phyloP scores from a whole-genome alignment of 1,140 invertebrate genomes.

The Pteromalus puparum region DNA sequence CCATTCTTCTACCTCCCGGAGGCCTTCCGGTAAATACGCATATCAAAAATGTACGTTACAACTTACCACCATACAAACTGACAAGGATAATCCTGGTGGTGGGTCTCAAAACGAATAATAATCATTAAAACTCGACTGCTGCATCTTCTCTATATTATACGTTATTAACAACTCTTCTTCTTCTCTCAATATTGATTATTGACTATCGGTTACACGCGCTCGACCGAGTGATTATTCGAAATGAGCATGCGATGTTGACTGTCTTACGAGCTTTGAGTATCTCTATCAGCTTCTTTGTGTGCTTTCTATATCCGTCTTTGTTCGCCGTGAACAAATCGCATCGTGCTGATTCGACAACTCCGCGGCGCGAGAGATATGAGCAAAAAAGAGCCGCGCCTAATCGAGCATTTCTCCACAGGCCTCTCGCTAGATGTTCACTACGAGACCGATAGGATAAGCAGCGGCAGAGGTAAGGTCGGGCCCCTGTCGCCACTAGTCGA shows the following conservation, averaged over 20 bases:
- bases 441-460: constrained; percentile 82
- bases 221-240: background rate
- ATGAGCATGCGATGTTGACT: background rate
- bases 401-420: constrained; percentile 72
- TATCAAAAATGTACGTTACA: constrained; percentile 76
- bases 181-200: background rate
- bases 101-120: constrained; percentile 63
- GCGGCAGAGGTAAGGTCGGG: constrained; percentile 83
- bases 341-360: too few relatives aligned
- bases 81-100: constrained; percentile 72
- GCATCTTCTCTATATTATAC: background rate
- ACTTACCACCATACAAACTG: constrained; percentile 71
- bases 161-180: too few relatives aligned
- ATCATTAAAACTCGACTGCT: constrained; percentile 15
- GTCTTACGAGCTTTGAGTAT: background rate
- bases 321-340: too few relatives aligned
- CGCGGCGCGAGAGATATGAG: too few relatives aligned
- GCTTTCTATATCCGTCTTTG: too few relatives aligned
- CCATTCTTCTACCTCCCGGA: constrained; percentile 73
- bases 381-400: background rate
- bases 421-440: constrained; percentile 86
- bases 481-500: constrained; percentile 87
- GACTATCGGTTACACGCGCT: background rate
- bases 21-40: constrained; percentile 76
- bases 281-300: background rate